These are phyloP conservation scores for Antitype chi DNA, from an alignment of 2,888 invertebrate genomes.

Conservation along the genomic window DNA sequence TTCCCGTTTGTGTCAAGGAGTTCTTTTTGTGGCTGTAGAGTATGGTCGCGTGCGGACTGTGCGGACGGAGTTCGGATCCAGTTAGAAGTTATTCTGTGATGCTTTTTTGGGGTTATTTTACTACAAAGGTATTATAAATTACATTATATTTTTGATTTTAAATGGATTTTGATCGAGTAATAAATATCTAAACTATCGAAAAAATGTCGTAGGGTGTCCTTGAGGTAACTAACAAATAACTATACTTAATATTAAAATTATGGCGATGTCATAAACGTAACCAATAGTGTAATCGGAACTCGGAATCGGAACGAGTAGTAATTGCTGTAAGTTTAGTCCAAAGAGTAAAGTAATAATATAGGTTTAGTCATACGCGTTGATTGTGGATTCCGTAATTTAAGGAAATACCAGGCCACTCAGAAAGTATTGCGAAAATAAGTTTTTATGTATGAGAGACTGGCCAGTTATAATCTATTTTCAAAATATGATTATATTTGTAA, in stretches of 20 bases:
- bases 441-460: too few relatives aligned
- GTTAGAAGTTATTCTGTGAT: slow-evolving; percentile 35
- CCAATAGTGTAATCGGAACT: not conserved
- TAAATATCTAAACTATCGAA: not conserved
- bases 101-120: slow-evolving; percentile 38
- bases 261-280: not conserved
- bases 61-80: slow-evolving; percentile 56
- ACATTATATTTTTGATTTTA: not conserved
- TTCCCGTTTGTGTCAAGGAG: slow-evolving; percentile 50
- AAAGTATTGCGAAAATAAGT: too few relatives aligned
- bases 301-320: too few relatives aligned
- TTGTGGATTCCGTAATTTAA: too few relatives aligned
- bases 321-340: too few relatives aligned
- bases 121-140: slow-evolving; percentile 24
- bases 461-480: too few relatives aligned
- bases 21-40: slow-evolving; percentile 64
- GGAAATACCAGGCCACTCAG: too few relatives aligned
- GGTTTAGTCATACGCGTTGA: too few relatives aligned
- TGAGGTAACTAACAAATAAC: not conserved
- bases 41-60: slow-evolving; percentile 68
- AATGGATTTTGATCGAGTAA: not conserved
- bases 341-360: too few relatives aligned
- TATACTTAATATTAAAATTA: not conserved
- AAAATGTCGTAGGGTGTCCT: not conserved
- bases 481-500: too few relatives aligned